phyloP scores from a whole-genome alignment of 2,113 vertebrate species.

The Anolis sagrei region DNA sequence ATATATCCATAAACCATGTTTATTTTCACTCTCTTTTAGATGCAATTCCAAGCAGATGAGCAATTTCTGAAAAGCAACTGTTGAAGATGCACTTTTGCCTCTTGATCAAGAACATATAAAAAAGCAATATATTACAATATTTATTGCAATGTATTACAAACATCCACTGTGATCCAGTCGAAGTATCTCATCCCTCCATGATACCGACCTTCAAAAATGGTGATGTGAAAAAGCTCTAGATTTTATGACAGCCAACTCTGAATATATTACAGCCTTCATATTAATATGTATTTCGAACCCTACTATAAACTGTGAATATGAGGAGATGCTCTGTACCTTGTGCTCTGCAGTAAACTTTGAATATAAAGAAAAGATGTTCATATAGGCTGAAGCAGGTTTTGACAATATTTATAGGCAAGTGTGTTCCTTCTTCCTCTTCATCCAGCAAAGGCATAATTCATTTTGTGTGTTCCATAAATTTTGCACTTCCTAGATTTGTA shows the following conservation, averaged over 20 bases:
- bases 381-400: conserved; percentile 46
- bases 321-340: conserved; percentile 64
- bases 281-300: conserved; percentile 73
- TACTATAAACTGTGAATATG: conserved; percentile 71
- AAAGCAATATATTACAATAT: conserved; percentile 77
- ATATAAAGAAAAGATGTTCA: conserved; percentile 62
- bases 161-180: conserved; percentile 59
- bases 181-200: conserved; percentile 69
- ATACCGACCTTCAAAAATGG: conserved; percentile 77
- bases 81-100: conserved; percentile 77
- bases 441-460: conserved; percentile 23
- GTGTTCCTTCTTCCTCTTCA: conserved; percentile 47
- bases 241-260: conserved; percentile 76
- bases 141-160: conserved; percentile 76
- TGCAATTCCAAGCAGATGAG: conserved; percentile 72
- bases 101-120: conserved; percentile 80
- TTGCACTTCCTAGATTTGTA: conserved; percentile 33
- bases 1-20: conserved; percentile 74
- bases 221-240: conserved; percentile 72
- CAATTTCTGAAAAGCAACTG: conserved; percentile 76
- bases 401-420: conserved; percentile 63
- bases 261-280: conserved; percentile 68
- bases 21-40: conserved; percentile 71
- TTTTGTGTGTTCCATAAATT: conserved; percentile 48
- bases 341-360: conserved; percentile 65